Evolutionary conservation across 2,888 invertebrate species (phyloP).

Genomic region (Eristalinus aeneus): DNA sequence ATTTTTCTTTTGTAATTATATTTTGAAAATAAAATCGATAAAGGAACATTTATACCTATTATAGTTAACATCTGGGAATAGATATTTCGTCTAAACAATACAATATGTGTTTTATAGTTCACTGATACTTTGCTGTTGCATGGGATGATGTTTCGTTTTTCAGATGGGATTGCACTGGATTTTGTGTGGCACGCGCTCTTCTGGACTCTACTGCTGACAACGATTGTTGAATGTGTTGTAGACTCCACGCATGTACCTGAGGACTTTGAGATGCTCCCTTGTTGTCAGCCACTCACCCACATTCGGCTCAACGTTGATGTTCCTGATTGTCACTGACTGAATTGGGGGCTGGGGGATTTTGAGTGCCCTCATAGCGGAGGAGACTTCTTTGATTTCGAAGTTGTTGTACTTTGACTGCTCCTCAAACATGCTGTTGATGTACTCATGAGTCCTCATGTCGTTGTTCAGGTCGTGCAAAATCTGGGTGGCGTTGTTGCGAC

Average conservation of each 20-base stretch:
- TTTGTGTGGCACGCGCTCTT: neutral
- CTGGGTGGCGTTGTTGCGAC: neutral
- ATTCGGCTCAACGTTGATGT: neutral
- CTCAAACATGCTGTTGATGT: neutral
- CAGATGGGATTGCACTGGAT: conserved; percentile 8
- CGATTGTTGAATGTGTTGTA: conserved; percentile 9
- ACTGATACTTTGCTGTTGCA: conserved; percentile 6
- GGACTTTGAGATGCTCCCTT: conserved; percentile 38
- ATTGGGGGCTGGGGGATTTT: conserved; percentile 8
- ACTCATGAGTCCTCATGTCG: neutral
- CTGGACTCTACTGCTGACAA: conserved; percentile 10
- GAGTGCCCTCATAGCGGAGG: conserved; percentile 9
- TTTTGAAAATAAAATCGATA: conserved; percentile 40
- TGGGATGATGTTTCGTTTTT: neutral
- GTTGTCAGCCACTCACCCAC: conserved; percentile 32
- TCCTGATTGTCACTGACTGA: neutral
- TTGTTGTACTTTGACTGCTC: conserved; percentile 4
- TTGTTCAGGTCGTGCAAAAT: conserved; percentile 22
- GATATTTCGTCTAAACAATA: conserved; percentile 33
- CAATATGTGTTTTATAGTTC: conserved; percentile 10
- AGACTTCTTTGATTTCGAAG: conserved; percentile 5
- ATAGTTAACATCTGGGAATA: conserved; percentile 31
- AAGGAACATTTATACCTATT: conserved; percentile 63
- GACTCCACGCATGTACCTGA: conserved; percentile 5
- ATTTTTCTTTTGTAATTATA: neutral